These are phyloP conservation scores for Sphaerophoria taeniata DNA, from an alignment of 2,888 invertebrate species.

Conservation along the genomic window DNA sequence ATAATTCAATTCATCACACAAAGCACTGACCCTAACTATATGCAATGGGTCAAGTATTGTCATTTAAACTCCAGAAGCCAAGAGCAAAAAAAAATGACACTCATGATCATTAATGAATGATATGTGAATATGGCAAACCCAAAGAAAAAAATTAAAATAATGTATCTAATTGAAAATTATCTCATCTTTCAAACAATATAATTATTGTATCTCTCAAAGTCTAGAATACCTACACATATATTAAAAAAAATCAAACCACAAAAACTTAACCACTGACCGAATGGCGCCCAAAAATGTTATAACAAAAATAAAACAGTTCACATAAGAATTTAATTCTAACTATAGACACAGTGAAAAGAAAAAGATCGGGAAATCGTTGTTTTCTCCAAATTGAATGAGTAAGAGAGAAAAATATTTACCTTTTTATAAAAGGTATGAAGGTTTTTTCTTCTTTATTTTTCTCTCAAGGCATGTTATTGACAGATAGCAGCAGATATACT, in stretches of 20 bases:
- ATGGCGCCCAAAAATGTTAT: conserved; percentile 41
- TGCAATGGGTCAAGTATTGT: conserved; percentile 27
- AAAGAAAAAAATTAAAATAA: conserved; percentile 50
- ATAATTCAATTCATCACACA: conserved; percentile 13
- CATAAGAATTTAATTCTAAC: not conserved
- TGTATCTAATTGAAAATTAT: conserved; percentile 60
- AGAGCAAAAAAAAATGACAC: not conserved
- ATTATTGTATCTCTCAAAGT: conserved; percentile 33
- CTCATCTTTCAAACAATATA: conserved; percentile 40
- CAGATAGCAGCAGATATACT: not conserved
- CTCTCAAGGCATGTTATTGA: conserved; percentile 55
- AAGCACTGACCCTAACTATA: conserved; percentile 13
- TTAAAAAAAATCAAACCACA: conserved; percentile 1
- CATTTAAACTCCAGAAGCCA: conserved; percentile 1
- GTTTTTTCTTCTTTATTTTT: conserved; percentile 12
- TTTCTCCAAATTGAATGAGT: not conserved
- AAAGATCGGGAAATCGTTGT: conserved; percentile 19
- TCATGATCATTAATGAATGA: conserved; percentile 8
- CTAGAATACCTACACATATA: not conserved
- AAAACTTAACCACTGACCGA: conserved; percentile 34
- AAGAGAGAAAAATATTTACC: not conserved
- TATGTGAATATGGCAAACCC: not conserved
- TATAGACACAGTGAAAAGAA: not conserved
- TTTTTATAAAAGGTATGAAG: conserved; percentile 23
- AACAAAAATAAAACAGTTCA: not conserved